These are phyloP conservation scores for Carettochelys insculpta DNA, from an alignment of 2,113 vertebrate species.

Conservation along the genomic window DNA sequence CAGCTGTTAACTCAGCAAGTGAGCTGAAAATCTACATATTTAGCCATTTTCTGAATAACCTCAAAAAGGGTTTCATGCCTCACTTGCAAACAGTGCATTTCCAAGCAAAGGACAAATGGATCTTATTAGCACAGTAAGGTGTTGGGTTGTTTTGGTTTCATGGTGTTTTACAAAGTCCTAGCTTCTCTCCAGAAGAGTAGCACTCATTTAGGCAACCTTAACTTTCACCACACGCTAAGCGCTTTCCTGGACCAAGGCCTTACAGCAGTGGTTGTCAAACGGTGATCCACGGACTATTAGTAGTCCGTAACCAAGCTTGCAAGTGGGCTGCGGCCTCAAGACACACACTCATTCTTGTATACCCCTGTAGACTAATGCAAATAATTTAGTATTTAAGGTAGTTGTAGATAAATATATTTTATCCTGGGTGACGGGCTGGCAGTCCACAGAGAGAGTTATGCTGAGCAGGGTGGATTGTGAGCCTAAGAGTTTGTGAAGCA, in stretches of 20 bases:
- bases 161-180: background rate
- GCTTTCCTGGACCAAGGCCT: accelerated
- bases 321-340: too few species aligned
- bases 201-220: background rate
- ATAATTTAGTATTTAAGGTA: too few species aligned
- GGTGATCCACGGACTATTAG: too few species aligned
- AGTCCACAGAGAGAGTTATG: too few species aligned
- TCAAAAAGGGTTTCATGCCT: accelerated
- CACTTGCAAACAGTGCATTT: accelerated
- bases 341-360: too few species aligned
- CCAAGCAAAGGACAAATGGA: accelerated
- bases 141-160: accelerated
- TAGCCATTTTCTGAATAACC: accelerated
- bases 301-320: too few species aligned
- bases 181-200: background rate
- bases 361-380: too few species aligned
- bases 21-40: accelerated
- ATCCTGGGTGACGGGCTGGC: too few species aligned
- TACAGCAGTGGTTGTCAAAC: too few species aligned
- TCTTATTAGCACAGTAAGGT: background rate
- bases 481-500: too few species aligned
- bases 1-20: accelerated
- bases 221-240: accelerated
- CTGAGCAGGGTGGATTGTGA: too few species aligned
- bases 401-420: too few species aligned